Percentiles rank a stretch among this genome's conserved stretches.
Evolutionary conservation across 35 echinoderm and acorn worm species (phyloP).

Genomic region (Heliocidaris erythrogramma): DNA sequence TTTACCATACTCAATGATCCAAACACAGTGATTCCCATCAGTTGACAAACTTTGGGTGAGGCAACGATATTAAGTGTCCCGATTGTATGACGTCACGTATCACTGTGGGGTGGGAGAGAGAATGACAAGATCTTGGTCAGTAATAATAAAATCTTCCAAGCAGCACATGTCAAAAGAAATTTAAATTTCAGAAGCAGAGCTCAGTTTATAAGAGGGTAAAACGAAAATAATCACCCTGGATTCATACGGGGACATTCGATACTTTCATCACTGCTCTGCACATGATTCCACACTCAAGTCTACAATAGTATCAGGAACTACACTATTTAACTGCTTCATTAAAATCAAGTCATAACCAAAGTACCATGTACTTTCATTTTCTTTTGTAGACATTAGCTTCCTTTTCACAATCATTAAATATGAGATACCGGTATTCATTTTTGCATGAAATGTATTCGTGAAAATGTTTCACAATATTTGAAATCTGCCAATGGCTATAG

Average conservation of each 20-base stretch:
- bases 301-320: too few relatives aligned
- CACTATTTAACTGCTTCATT: too few relatives aligned
- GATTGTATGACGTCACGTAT: not conserved
- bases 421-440: too few relatives aligned
- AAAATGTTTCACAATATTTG: too few relatives aligned
- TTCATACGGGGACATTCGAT: slow-evolving; percentile 49
- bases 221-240: slow-evolving; percentile 45
- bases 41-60: not conserved
- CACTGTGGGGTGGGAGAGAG: not conserved
- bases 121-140: not conserved
- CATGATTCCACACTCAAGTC: not conserved
- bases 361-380: too few relatives aligned
- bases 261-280: slow-evolving; percentile 10
- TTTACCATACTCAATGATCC: not conserved
- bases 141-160: not conserved
- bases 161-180: not conserved
- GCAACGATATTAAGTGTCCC: not conserved
- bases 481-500: too few relatives aligned
- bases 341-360: too few relatives aligned
- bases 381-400: too few relatives aligned
- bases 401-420: too few relatives aligned
- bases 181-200: not conserved
- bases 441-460: too few relatives aligned
- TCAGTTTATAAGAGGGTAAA: slow-evolving; percentile 44
- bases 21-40: not conserved